Base-by-base conservation (phyloP, 2,797 vertebrate genomes). In the Hypotaenidia philippensis region DNA sequence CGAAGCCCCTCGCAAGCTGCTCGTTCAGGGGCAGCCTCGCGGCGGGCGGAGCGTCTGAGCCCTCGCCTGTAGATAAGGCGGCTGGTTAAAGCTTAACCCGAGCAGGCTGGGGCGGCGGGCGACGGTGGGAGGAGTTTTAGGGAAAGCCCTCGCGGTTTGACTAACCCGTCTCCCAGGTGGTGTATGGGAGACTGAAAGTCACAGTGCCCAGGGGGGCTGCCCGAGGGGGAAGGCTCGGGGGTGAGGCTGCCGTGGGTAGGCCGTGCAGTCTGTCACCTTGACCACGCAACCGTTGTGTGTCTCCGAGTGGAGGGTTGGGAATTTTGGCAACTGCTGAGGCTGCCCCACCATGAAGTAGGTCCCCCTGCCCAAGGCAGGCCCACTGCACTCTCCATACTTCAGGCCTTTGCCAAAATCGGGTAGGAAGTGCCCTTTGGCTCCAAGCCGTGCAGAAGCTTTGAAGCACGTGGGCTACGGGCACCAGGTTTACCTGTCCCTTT, bases 21-120 rank as follows among this genome's bases (percentile, higher is more conserved):
- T 21, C 27, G 0, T 16, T 2, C 2, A 11, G 40, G 41, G 56
- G 3, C 5, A 12, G 50, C 50, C 45, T 44, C 0, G 0, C 10
- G 3, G 1, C 14, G 6, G 65, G 20, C 9, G 5, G 36, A 41
- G 32, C 1, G 0, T 25, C 29, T 0, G 0, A 6, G 4, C 0
- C 0, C 50, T 53, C 6, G 0, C 29, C 57, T 7, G 41, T 13
- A 50, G 38, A 20, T 44, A 38, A 60, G 44, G 72, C 6, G 2
- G 29, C 18, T 10, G 47, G 45, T 78, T 89, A 84, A 84, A 86
- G 36, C 89, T 86, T 38, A 68, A 66, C 56, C 57, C 2, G 4
- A 17, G 68, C 0, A 0, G 56, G 66, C 38, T 5, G 16, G 60
- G 68, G 50, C 40, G 47, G 19, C 1, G 19, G 45, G 45, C 8